phyloP scores from a whole-genome alignment of 2,113 vertebrate genomes.

The Toxostoma redivivum region DNA sequence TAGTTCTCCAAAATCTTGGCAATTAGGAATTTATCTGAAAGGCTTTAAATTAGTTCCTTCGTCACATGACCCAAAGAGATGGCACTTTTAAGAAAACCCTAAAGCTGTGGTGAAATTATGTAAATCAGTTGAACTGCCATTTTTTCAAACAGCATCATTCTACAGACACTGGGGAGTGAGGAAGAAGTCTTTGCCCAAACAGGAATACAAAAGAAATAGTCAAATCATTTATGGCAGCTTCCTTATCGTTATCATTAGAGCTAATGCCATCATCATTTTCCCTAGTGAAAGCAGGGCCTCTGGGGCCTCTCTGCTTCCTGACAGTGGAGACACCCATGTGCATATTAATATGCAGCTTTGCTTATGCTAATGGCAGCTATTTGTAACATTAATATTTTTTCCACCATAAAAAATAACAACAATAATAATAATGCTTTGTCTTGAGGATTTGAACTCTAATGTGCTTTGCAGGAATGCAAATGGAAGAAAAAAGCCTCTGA shows the following conservation, averaged over 20 bases:
- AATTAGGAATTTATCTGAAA: neutral
- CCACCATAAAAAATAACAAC: conserved; percentile 62
- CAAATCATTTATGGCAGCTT: conserved; percentile 51
- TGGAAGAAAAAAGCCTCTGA: conserved; percentile 46
- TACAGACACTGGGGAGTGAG: neutral
- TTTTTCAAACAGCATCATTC: neutral
- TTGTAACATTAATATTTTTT: conserved; percentile 79
- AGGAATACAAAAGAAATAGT: conserved; percentile 59
- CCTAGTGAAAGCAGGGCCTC: conserved; percentile 68
- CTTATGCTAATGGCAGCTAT: conserved; percentile 68
- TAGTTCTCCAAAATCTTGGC: neutral
- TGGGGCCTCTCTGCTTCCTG: conserved; percentile 66
- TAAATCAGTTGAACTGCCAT: conserved; percentile 22
- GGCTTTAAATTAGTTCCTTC: neutral
- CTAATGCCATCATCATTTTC: conserved; percentile 67
- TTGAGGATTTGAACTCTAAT: conserved; percentile 73
- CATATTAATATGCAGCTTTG: conserved; percentile 73
- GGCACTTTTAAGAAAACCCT: neutral
- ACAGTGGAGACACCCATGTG: conserved; percentile 61
- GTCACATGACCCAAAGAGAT: neutral
- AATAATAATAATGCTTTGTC: conserved; percentile 72
- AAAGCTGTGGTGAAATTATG: neutral
- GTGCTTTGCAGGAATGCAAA: conserved; percentile 43
- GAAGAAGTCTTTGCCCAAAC: conserved; percentile 19
- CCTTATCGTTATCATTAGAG: conserved; percentile 63